A percentile compares a stretch with the other conserved stretches of the same genome.
Evolutionary conservation across 2,797 vertebrate species (phyloP).

Genomic region (Tragopan temminckii): DNA sequence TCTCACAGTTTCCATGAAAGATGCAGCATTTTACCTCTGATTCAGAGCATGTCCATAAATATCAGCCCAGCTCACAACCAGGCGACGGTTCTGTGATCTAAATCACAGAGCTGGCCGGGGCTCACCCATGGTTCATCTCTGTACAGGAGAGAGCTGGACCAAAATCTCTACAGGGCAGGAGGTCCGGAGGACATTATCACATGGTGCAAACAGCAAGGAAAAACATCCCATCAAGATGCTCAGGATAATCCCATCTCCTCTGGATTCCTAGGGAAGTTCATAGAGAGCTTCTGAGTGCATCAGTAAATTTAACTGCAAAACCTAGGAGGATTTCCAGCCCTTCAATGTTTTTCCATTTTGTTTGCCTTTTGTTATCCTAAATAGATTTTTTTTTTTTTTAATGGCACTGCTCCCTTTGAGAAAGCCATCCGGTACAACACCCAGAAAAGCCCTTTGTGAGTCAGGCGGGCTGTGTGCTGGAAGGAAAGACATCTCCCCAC

Average conservation of each 20-base stretch:
- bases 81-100: background rate
- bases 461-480: background rate
- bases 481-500: background rate
- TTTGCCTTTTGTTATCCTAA: background rate
- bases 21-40: slow-evolving; percentile 31
- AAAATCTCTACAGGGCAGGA: background rate
- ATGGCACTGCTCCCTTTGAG: background rate
- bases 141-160: background rate
- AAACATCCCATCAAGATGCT: background rate
- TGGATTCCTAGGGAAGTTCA: background rate
- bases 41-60: slow-evolving; percentile 54
- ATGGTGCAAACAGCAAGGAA: background rate
- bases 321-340: rapidly evolving
- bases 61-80: background rate
- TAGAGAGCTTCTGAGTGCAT: background rate
- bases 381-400: rapidly evolving
- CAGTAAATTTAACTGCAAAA: background rate
- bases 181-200: background rate
- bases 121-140: background rate
- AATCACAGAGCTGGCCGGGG: background rate
- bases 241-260: background rate
- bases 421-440: background rate
- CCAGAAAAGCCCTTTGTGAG: background rate
- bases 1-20: slow-evolving; percentile 25
- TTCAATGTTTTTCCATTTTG: background rate